These are phyloP conservation scores for Phengaris alcon DNA, from an alignment of 2,888 invertebrate genomes.

Conservation along the genomic window DNA sequence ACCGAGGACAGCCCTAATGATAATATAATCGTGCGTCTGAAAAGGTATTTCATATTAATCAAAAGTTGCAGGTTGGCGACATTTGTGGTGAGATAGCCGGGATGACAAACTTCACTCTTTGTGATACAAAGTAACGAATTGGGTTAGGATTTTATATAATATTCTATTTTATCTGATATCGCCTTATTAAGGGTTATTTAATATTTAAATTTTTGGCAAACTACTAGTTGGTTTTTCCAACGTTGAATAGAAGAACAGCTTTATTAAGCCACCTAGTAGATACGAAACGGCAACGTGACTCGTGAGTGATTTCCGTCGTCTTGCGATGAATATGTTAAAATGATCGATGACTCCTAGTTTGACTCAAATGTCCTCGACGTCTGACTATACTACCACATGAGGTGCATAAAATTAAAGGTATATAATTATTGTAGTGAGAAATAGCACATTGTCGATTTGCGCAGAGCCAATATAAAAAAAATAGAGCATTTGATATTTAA, in stretches of 20 bases:
- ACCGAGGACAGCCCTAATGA: constrained; percentile 6
- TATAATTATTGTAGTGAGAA: too few species aligned
- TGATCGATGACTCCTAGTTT: background rate
- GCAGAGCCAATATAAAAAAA: background rate
- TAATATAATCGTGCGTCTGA: constrained; percentile 3
- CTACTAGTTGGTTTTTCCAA: too few species aligned
- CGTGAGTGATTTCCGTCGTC: background rate
- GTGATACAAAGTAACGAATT: background rate
- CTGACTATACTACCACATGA: background rate
- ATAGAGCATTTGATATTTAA: background rate
- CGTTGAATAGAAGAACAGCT: background rate
- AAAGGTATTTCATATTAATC: constrained; percentile 22
- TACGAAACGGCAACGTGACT: background rate
- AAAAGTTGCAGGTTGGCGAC: constrained; percentile 20
- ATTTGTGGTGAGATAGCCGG: constrained; percentile 24
- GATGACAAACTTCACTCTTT: background rate
- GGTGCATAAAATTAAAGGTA: background rate
- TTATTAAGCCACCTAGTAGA: background rate
- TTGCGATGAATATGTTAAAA: background rate
- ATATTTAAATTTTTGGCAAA: too few species aligned
- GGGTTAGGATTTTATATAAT: background rate
- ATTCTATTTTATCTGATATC: too few species aligned
- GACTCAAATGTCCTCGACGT: background rate
- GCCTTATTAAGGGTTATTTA: too few species aligned
- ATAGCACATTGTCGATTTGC: background rate